These are phyloP conservation scores for Pedionomus torquatus DNA, from an alignment of 2,113 vertebrate genomes.

Conservation along the genomic window DNA sequence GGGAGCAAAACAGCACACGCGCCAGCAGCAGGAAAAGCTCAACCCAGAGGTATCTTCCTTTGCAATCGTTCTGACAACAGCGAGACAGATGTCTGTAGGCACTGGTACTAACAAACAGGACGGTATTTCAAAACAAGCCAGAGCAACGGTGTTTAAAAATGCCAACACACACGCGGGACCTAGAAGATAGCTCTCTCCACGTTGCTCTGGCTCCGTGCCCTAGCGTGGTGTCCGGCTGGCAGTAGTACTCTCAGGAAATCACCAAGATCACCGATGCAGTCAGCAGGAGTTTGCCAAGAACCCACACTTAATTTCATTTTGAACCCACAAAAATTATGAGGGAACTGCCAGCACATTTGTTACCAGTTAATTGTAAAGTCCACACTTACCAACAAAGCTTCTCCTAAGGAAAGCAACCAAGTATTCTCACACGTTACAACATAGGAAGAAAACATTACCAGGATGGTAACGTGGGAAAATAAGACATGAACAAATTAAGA, in stretches of 20 bases:
- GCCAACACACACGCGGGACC: accelerated
- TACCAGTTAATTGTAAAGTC: not conserved
- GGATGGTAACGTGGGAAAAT: not conserved
- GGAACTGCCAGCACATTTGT: not conserved
- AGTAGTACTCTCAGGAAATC: not conserved
- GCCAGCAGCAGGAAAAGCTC: not conserved
- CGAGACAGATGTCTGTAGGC: not conserved
- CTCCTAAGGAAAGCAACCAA: not conserved
- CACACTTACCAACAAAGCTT: not conserved
- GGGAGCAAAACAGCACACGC: not conserved
- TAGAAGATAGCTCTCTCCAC: not conserved
- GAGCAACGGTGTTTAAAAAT: not conserved
- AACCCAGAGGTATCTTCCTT: not conserved
- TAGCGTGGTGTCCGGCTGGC: accelerated
- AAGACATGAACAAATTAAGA: not conserved
- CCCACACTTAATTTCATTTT: not conserved
- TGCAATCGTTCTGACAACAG: not conserved
- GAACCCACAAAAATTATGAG: not conserved
- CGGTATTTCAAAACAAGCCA: not conserved
- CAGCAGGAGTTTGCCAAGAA: not conserved
- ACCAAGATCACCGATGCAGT: not conserved
- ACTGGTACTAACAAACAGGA: not conserved
- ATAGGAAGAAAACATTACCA: not conserved
- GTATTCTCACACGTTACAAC: not conserved
- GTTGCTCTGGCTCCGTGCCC: not conserved